Base-by-base conservation (phyloP, 2,888 invertebrate species). In the Euzophera pinguis region DNA sequence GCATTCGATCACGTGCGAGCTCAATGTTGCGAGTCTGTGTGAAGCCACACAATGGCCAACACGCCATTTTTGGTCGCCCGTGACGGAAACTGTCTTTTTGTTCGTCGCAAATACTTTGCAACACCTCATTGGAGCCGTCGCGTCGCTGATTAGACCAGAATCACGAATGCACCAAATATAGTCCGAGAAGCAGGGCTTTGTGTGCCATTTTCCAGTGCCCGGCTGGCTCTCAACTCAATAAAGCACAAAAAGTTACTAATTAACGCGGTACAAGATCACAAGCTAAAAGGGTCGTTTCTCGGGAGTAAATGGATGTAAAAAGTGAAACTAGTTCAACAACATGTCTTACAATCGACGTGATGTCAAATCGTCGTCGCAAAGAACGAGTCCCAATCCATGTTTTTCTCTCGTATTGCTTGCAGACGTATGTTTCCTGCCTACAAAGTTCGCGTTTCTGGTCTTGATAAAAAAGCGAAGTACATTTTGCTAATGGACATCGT, bases 381-480 rank as follows among this genome's bases (percentile, higher is more conserved):
- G 82, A 84, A 84, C 86, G 67, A 82, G 83, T 79, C 84, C 81
- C 82, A 78, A 87, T 74, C 84, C 83, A 87, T 86, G 85, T 87
- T 85, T 88, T 89, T 90, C 88, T 89, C 84, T 88, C 86, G 77
- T 84, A 80, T 90, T 91, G 92, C 91, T 93, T 93, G 91, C 95
- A 98, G 98, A 93, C 96, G 98, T 92, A 98, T 98, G 96, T 98
- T 98, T 93, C 98, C 98, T 91, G 97, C 98, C 91, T 97, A 95
- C 94, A 98, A 97, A 94, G 97, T 97, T 86, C 95, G 97, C 91
- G 95, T 98, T 81, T 95, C 96, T 91, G 98, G 98, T 86, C 94
- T 98, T 91, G 98, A 98, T 94, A 97, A 97, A 93, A 95, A 97
- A 92, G 95, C 97, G 92, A 98, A 98, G 93, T 98, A 98, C 94